Evolutionary conservation across 64 coral and sea anemone genomes (phyloP), one percentile per base, ranked within the genome.

Genomic region (Hydrozoanthus tunicans): DNA sequence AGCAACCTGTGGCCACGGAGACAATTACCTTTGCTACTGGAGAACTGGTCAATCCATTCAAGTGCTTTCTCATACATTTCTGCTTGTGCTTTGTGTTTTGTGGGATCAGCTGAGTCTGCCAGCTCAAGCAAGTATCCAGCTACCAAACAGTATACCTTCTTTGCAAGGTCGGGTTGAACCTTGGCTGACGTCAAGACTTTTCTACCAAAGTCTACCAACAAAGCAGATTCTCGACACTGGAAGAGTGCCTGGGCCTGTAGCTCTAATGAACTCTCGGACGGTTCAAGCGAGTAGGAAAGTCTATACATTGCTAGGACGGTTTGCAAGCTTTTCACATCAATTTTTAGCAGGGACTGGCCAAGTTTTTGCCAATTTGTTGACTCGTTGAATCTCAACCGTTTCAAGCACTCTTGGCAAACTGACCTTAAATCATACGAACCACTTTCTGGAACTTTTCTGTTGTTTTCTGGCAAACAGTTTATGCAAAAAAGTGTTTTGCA

Each of bases 401-500:
- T 55, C 59, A 82, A 67, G 68, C 90, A 91, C 6, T 68, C 64
- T 58, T 51, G 24, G 66, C 90, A 91, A 52, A 81, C 43, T 67
- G 55, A 9, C 66, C 78, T 91, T 69, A 91, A 52, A 80, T 55
- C 78, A 32, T 80, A 91, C 20, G 90, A 91, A 20, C 90, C 76
- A 91, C 77, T 81, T 68, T 51, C 13, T 6, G 90, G 58, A 62
- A 91, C 27, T 71, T 91, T 91, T 13, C 60, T 8, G 8, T 57
- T 52, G 6, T 51, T 57, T 8, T 69, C 68, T 6, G 23, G 20
- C 32, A 91, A 25, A 59, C 90, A 91, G 7, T 68, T 57, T 17
- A 62, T 26, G 90, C 90, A 91, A 91, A 62, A 91, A 12, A 91
- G 52, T 80, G 7, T 81, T 15, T 81, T 81, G 52, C 90, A 91